Percentiles rank a stretch among this genome's conserved stretches.
These are phyloP conservation scores for Leptinotarsa lineolata DNA, from an alignment of 1,140 invertebrate genomes.

Conservation along the genomic window DNA sequence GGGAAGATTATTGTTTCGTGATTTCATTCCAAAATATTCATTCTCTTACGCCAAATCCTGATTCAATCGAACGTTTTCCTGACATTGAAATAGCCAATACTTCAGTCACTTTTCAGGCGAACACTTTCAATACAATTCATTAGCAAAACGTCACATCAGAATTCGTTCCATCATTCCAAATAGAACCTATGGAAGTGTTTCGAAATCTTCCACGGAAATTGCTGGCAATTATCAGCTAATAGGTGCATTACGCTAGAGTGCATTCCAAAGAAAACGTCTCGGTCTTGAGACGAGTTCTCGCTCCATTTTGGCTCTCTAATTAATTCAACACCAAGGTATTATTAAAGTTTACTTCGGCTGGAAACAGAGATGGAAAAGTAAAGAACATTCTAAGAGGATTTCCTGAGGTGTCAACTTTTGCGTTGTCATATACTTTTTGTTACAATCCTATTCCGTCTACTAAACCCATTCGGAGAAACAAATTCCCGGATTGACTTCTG, in stretches of 20 bases:
- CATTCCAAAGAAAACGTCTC: background rate
- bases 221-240: slow-evolving; percentile 4
- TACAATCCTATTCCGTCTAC: background rate
- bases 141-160: no score
- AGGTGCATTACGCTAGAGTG: slow-evolving; percentile 11
- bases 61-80: no score
- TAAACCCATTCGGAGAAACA: background rate
- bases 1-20: no score
- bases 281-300: background rate
- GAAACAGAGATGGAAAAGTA: slow-evolving; percentile 3
- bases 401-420: slow-evolving; percentile 9
- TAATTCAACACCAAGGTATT: slow-evolving; percentile 10
- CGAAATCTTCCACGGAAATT: background rate
- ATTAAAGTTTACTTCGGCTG: background rate
- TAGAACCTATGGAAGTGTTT: no score
- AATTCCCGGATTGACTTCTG: background rate
- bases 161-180: no score
- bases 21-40: no score
- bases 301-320: slow-evolving; percentile 11
- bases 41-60: no score
- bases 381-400: background rate
- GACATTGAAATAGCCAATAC: no score
- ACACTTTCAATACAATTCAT: no score
- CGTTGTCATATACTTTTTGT: background rate
- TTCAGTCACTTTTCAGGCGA: no score